Conservation (phyloP, 2,888 invertebrate species). For the Lymantria monacha region DNA sequence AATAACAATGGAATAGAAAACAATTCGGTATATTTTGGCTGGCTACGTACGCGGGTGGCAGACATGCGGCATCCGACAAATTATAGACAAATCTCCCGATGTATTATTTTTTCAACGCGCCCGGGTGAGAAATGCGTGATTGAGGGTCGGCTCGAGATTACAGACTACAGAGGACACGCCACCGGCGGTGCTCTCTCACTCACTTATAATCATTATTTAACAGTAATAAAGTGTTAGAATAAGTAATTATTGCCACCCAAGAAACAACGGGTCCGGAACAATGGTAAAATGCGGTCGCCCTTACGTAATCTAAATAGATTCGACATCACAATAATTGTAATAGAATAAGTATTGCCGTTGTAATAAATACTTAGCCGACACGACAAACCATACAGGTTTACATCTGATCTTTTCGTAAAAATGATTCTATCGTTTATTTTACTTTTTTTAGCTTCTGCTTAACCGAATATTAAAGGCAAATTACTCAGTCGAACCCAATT, state of each 20-base stretch:
- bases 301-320: slow-evolving; percentile 1
- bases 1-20: slow-evolving; percentile 55
- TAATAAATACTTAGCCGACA: slow-evolving; percentile 27
- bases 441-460: slow-evolving; percentile 51
- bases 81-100: slow-evolving; percentile 78
- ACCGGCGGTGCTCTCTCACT: slow-evolving; percentile 68
- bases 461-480: slow-evolving; percentile 47
- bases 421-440: slow-evolving; percentile 33
- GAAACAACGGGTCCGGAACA: slow-evolving; percentile 18
- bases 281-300: slow-evolving; percentile 27
- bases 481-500: slow-evolving; percentile 49
- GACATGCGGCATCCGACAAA: slow-evolving; percentile 70
- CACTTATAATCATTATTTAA: slow-evolving; percentile 75
- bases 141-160: slow-evolving; percentile 78
- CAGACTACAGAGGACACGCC: slow-evolving; percentile 71
- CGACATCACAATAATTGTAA: slow-evolving; percentile 14
- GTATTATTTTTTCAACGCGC: slow-evolving; percentile 82
- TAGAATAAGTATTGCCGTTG: slow-evolving; percentile 20
- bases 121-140: slow-evolving; percentile 81
- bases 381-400: background rate
- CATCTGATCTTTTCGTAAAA: too few species aligned
- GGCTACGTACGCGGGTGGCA: slow-evolving; percentile 30
- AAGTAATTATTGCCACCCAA: slow-evolving; percentile 73
- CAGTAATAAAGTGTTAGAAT: slow-evolving; percentile 76
- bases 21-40: slow-evolving; percentile 46